Evolutionary conservation across 2,113 vertebrate genomes (phyloP), one percentile per base, ranked within the genome.

Genomic region (Prunella fulvescens): DNA sequence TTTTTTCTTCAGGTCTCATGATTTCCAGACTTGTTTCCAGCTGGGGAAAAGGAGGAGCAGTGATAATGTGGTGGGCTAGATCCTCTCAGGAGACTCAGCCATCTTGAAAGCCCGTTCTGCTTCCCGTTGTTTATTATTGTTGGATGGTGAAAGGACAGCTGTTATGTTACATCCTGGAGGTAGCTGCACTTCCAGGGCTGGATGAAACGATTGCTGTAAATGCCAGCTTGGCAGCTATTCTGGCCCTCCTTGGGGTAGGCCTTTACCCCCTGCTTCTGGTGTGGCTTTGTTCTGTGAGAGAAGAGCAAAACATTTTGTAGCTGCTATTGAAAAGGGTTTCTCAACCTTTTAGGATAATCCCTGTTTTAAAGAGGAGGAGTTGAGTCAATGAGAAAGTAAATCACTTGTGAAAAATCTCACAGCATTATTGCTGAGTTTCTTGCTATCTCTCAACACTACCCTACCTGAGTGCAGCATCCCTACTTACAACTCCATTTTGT

Each of bases 41-140:
- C 66, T 90, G 82, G 39, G 54, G 25, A 73, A 42, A 70, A 83
- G 72, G 64, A 73, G 69, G 39, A 94, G 87, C 53, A 76, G 78
- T 58, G 86, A 70, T 88, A 83, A 93, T 81, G 67, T 81, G 47
- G 69, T 93, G 80, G 91, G 67, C 67, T 93, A 92, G 95, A 93
- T 86, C 39, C 24, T 94, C 87, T 95, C 79, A 73, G 88, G 90
- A 95, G 94, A 23, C 56, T 86, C 79, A 74, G 76, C 90, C 90
- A 76, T 88, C 92, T 90, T 96, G 91, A 90, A 92, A 96, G 87
- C 60, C 64, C 1, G 0, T 93, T 93, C 87, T 90, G 81, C 95
- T 97, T 93, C 79, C 71, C 11, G 2, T 64, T 92, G 92, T 96
- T 95, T 96, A 54, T 96, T 96, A 71, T 92, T 96, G 86, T 95